Conservation (phyloP, 2,113 vertebrate genomes). For the Dasyprocta punctata region DNA sequence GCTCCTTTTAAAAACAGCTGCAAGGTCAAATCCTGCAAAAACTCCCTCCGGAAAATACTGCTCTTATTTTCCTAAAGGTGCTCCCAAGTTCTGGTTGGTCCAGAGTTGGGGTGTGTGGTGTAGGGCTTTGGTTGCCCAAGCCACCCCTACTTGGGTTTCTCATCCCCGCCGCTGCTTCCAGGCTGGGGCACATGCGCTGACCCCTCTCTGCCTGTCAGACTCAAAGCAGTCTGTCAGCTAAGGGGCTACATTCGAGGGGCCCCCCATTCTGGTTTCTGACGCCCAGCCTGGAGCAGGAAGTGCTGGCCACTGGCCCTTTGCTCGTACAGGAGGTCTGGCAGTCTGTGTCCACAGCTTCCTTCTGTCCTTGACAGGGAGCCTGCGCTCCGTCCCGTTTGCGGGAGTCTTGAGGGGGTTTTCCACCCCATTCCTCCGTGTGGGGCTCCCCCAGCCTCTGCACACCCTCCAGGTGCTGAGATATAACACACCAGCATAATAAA, state of each 20-base stretch:
- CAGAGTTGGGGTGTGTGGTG: not conserved
- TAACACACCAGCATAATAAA: conserved; percentile 66
- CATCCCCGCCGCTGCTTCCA: fast-evolving
- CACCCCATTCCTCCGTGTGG: not conserved
- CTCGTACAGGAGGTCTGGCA: not conserved
- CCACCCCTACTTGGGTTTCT: not conserved
- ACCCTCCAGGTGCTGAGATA: not conserved
- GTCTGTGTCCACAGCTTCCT: not conserved
- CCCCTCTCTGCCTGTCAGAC: not conserved
- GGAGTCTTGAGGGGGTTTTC: not conserved
- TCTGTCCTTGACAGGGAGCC: conserved; percentile 1
- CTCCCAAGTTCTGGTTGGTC: not conserved
- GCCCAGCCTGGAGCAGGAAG: not conserved
- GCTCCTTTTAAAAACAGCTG: not conserved
- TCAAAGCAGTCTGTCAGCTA: not conserved
- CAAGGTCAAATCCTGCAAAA: not conserved
- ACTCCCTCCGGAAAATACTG: not conserved
- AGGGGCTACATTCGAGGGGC: not conserved
- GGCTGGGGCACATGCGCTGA: not conserved
- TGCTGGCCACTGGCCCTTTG: fast-evolving
- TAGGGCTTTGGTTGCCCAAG: not conserved
- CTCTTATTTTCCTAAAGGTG: not conserved
- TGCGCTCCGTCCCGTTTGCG: not conserved
- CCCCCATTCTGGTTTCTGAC: not conserved
- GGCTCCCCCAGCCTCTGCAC: not conserved